Evolutionary conservation across 2,113 vertebrate species (phyloP).

Genomic region (Entelurus aequoreus): DNA sequence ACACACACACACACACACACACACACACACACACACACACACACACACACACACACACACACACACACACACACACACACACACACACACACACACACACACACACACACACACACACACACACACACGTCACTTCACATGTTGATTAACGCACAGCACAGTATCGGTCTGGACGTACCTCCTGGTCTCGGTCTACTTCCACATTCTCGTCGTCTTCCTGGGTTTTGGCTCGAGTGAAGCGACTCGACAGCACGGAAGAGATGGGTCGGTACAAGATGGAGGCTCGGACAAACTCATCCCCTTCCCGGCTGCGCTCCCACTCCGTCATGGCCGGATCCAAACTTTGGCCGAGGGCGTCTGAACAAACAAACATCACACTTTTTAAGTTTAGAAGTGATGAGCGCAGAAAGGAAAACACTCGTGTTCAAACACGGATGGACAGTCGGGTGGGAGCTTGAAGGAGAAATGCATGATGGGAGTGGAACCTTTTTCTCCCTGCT

Average conservation of each 20-base stretch:
- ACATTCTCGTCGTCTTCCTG: constrained; percentile 77
- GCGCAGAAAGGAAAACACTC: background rate
- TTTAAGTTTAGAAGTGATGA: background rate
- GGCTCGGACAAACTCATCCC: constrained; percentile 84
- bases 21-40: background rate
- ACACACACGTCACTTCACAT: background rate
- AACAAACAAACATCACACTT: background rate
- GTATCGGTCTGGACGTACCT: constrained; percentile 62
- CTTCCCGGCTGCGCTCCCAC: constrained; percentile 86
- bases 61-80: background rate
- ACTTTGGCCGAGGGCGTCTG: constrained; percentile 74
- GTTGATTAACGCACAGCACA: no score
- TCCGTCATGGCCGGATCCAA: constrained; percentile 80
- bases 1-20: background rate
- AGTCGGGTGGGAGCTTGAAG: background rate
- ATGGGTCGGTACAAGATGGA: constrained; percentile 79
- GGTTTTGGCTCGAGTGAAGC: constrained; percentile 80
- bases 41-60: constrained; percentile 62
- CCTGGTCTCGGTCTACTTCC: constrained; percentile 78
- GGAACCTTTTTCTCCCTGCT: constrained; percentile 79
- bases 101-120: no score
- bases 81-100: background rate
- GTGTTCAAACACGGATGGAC: background rate
- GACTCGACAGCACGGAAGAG: constrained; percentile 73
- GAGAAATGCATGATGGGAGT: constrained; percentile 2